Evolutionary conservation across 2,113 vertebrate genomes (phyloP).

Genomic region (Amblyornis subalaris): DNA sequence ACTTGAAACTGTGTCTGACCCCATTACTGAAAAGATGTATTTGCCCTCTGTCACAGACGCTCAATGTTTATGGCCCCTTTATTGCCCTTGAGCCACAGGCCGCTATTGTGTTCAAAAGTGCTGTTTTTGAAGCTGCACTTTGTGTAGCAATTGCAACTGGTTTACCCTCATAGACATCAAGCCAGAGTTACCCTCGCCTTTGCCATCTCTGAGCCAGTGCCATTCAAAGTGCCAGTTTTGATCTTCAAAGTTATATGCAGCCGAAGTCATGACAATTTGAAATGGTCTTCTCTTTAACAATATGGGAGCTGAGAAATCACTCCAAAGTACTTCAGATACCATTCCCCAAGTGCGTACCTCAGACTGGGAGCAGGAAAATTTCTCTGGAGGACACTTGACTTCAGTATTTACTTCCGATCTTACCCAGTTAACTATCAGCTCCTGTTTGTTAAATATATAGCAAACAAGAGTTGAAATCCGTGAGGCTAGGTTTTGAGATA

Average conservation of each 20-base stretch:
- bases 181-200: background rate
- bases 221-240: background rate
- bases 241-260: background rate
- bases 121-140: background rate
- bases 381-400: conserved; percentile 8
- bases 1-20: background rate
- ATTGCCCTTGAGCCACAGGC: background rate
- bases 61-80: conserved; percentile 22
- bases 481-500: background rate
- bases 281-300: background rate
- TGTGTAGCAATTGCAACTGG: background rate
- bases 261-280: background rate
- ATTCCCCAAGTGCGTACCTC: background rate
- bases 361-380: background rate
- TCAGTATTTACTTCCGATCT: background rate
- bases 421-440: background rate
- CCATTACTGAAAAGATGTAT: conserved; percentile 1
- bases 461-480: background rate
- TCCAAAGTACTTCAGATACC: background rate
- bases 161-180: background rate
- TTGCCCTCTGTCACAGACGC: conserved; percentile 24
- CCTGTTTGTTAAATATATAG: background rate
- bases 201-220: background rate
- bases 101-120: conserved; percentile 28
- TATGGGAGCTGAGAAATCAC: background rate